These are phyloP conservation scores for Hylyphantes graminicola DNA, from an alignment of 1,140 invertebrate genomes.

Conservation along the genomic window DNA sequence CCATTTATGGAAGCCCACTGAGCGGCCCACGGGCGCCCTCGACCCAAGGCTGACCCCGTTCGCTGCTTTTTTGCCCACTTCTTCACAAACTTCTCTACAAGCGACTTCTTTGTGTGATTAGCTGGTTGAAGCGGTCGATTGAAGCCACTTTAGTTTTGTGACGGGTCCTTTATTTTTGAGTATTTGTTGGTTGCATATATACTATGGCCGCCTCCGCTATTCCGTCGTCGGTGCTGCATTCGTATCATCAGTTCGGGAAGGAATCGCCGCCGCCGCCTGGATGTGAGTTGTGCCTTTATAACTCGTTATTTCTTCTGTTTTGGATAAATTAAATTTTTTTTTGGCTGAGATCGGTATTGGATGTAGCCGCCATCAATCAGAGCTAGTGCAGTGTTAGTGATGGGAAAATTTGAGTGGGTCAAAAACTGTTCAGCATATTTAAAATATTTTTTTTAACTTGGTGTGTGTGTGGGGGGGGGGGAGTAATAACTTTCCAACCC, in stretches of 20 bases:
- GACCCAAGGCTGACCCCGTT: slow-evolving; percentile 9
- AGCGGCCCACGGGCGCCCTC: slow-evolving; percentile 36
- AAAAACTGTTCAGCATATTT: no score
- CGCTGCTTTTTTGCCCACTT: neutral
- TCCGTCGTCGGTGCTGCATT: slow-evolving; percentile 43
- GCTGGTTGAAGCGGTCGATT: neutral
- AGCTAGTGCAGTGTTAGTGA: no score
- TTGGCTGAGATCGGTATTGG: no score
- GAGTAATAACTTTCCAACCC: no score
- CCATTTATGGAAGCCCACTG: slow-evolving; percentile 35
- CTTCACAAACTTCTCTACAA: neutral
- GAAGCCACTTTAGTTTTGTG: neutral
- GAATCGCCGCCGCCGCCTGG: slow-evolving; percentile 42
- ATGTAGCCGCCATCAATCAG: no score
- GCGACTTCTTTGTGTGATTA: neutral
- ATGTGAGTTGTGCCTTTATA: slow-evolving; percentile 35
- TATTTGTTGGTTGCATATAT: neutral
- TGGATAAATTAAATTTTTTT: neutral
- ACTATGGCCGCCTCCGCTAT: slow-evolving; percentile 42
- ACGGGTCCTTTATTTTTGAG: neutral
- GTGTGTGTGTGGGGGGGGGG: no score
- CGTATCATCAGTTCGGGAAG: slow-evolving; percentile 28
- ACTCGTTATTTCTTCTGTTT: neutral
- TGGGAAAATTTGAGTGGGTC: no score
- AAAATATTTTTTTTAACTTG: no score